A percentile compares a stretch with the other conserved stretches of the same genome.
Evolutionary conservation across 92 coral and sea anemone species (phyloP).

Genomic region (Pocillopora meandrina): DNA sequence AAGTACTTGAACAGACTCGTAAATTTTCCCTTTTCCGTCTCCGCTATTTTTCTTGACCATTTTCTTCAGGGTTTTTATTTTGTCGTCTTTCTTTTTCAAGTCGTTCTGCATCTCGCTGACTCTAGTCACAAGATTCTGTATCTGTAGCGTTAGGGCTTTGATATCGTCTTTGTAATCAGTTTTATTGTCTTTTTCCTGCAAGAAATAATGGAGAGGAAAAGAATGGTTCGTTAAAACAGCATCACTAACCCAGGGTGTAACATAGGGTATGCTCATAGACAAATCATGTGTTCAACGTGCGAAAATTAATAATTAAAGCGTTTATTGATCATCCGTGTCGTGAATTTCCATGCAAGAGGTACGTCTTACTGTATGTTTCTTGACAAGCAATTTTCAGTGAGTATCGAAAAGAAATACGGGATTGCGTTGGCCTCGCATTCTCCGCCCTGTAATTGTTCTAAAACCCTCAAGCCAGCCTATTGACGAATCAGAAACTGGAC

Average conservation of each 20-base stretch:
- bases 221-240: background rate
- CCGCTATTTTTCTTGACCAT: conserved; percentile 63
- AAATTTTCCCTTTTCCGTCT: conserved; percentile 45
- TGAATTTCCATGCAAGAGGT: too few species aligned
- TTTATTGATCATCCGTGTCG: too few species aligned
- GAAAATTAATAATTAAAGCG: too few species aligned
- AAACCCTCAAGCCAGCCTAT: too few species aligned
- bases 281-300: too few species aligned
- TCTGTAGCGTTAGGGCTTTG: conserved; percentile 62
- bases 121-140: conserved; percentile 66
- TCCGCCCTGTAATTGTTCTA: too few species aligned
- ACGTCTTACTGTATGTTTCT: too few species aligned
- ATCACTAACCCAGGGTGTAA: background rate
- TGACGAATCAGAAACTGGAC: too few species aligned
- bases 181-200: conserved; percentile 31
- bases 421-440: too few species aligned
- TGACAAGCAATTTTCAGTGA: too few species aligned
- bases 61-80: conserved; percentile 65
- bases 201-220: background rate
- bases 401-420: too few species aligned
- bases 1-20: conserved; percentile 42
- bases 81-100: conserved; percentile 74
- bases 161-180: conserved; percentile 56
- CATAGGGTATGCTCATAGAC: too few species aligned
- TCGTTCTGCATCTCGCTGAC: conserved; percentile 75